Percentiles rank a stretch among this genome's conserved stretches.
phyloP scores from a whole-genome alignment of 2,113 vertebrate genomes.

The Pseudois nayaur region DNA sequence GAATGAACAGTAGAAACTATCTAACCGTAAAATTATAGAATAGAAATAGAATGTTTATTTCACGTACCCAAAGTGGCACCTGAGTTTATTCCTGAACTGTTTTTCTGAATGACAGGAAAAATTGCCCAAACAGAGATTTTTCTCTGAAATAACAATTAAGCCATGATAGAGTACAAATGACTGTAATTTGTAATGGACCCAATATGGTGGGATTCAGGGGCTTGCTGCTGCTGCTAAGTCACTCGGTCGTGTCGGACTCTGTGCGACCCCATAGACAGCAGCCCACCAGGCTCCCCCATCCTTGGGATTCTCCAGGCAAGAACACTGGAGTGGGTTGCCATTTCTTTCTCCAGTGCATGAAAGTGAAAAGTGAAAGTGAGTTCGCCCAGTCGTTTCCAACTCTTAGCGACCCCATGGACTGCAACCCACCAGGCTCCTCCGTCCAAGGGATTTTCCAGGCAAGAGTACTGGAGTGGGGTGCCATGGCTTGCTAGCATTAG shows the following conservation, averaged over 20 bases:
- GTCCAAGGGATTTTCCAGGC: too few relatives aligned
- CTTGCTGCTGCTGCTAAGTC: neutral
- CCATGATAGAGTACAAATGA: neutral
- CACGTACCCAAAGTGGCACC: neutral
- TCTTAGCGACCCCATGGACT: too few relatives aligned
- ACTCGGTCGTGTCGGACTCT: rapidly evolving
- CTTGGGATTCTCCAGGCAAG: too few relatives aligned
- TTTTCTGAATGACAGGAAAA: constrained; percentile 8
- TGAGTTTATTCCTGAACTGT: neutral
- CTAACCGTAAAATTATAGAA: neutral
- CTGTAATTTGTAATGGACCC: neutral
- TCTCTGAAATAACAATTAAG: constrained; percentile 22
- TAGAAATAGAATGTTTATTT: constrained; percentile 36
- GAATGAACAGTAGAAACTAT: neutral
- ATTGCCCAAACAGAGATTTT: constrained; percentile 35
- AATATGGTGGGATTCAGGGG: neutral
- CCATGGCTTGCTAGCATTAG: neutral
- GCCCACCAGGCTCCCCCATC: too few relatives aligned
- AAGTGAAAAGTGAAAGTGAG: too few relatives aligned
- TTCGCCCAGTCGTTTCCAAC: too few relatives aligned
- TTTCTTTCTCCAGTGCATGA: too few relatives aligned
- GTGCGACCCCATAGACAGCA: too few relatives aligned
- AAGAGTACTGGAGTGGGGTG: too few relatives aligned
- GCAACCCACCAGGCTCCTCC: too few relatives aligned
- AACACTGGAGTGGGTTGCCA: too few relatives aligned